Percentiles rank a stretch among this genome's conserved stretches.
Evolutionary conservation across 2,797 vertebrate genomes (phyloP).

Genomic region (Gephyroberyx darwinii): DNA sequence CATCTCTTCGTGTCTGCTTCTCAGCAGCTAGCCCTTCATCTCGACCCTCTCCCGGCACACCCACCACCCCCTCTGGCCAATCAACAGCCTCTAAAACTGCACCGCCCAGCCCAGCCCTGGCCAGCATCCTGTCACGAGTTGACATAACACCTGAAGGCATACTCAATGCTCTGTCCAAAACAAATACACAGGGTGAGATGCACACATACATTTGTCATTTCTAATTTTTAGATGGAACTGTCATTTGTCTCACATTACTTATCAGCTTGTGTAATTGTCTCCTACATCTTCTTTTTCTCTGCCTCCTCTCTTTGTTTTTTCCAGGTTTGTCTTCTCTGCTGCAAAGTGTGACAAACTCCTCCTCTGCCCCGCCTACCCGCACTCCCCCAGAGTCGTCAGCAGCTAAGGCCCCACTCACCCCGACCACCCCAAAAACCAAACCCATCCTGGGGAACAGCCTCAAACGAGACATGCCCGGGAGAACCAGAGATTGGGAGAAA

Average conservation of each 20-base stretch:
- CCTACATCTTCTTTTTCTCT: background rate
- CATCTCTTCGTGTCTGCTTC: slow-evolving; percentile 1
- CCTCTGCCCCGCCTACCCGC: slow-evolving; percentile 65
- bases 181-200: slow-evolving; percentile 86
- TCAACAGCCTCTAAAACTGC: slow-evolving; percentile 83
- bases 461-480: slow-evolving; percentile 67
- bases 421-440: slow-evolving; percentile 78
- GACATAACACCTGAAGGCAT: slow-evolving; percentile 96
- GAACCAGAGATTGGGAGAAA: slow-evolving; percentile 73
- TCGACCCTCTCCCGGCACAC: slow-evolving; percentile 89
- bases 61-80: slow-evolving; percentile 87
- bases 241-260: background rate
- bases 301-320: slow-evolving; percentile 8
- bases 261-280: slow-evolving; percentile 12
- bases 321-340: slow-evolving; percentile 94
- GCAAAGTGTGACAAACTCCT: slow-evolving; percentile 88
- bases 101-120: slow-evolving; percentile 85
- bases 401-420: slow-evolving; percentile 82
- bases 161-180: slow-evolving; percentile 88
- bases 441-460: slow-evolving; percentile 61
- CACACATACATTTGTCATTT: background rate
- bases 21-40: slow-evolving; percentile 90
- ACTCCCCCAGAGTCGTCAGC: slow-evolving; percentile 79
- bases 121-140: slow-evolving; percentile 95
- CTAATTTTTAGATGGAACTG: background rate